These are phyloP conservation scores for Drosophila helvetica DNA, from an alignment of 2,888 invertebrate species.

Conservation along the genomic window DNA sequence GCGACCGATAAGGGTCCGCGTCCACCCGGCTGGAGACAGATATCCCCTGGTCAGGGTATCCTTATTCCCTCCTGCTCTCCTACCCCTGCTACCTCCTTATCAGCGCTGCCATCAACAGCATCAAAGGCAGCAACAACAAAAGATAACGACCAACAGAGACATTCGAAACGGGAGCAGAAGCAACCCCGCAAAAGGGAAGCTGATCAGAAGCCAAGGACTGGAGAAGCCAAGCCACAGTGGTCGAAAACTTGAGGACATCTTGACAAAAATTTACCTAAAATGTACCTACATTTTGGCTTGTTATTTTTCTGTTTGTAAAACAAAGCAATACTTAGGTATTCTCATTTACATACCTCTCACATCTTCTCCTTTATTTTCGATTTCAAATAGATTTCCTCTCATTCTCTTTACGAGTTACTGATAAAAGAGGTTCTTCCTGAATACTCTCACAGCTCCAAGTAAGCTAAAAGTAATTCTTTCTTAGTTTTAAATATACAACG, in stretches of 20 bases:
- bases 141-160: conserved; percentile 62
- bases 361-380: no score
- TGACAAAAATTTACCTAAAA: not conserved
- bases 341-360: no score
- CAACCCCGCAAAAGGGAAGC: conserved; percentile 18
- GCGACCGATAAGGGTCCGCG: conserved; percentile 60
- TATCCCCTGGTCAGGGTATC: conserved; percentile 14
- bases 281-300: no score
- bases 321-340: no score
- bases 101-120: conserved; percentile 70
- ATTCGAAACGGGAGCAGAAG: conserved; percentile 51
- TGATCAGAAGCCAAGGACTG: not conserved
- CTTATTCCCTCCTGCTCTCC: conserved; percentile 7
- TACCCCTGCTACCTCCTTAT: conserved; percentile 47
- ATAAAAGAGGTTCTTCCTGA: no score
- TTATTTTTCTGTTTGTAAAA: no score
- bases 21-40: conserved; percentile 17
- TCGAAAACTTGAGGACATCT: not conserved
- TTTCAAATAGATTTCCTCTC: no score
- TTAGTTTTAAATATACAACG: no score
- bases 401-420: no score
- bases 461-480: no score
- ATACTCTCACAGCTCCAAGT: no score
- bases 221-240: conserved; percentile 2
- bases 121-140: conserved; percentile 69